Evolutionary conservation across 1,140 invertebrate genomes (phyloP).

Genomic region (Anagrus nilaparvatae): DNA sequence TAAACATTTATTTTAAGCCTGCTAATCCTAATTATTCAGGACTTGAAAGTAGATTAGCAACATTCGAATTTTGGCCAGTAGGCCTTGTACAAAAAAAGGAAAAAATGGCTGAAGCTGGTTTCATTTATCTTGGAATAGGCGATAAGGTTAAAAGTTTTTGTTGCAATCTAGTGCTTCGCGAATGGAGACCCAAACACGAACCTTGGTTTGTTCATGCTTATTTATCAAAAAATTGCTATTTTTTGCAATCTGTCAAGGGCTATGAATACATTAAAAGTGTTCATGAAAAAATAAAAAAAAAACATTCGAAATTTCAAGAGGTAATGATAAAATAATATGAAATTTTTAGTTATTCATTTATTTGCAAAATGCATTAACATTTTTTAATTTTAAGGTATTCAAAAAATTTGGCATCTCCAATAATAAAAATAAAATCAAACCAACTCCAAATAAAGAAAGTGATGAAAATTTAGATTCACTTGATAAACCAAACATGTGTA

Average conservation of each 20-base stretch:
- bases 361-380: too few species aligned
- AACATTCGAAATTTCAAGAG: conserved; percentile 23
- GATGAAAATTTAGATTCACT: too few species aligned
- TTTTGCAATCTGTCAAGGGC: conserved; percentile 63
- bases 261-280: conserved; percentile 51
- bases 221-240: conserved; percentile 71
- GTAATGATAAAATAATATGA: conserved; percentile 24
- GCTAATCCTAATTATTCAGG: conserved; percentile 53
- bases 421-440: too few species aligned
- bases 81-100: conserved; percentile 63
- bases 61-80: conserved; percentile 65
- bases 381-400: too few species aligned
- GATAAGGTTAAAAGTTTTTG: conserved; percentile 78
- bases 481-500: conserved; percentile 51
- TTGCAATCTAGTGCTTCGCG: conserved; percentile 74
- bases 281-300: conserved; percentile 32
- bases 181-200: conserved; percentile 75
- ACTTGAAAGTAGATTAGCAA: conserved; percentile 53
- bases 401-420: too few species aligned
- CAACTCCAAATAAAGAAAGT: too few species aligned
- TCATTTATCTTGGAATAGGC: conserved; percentile 73
- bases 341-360: too few species aligned
- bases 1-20: conserved; percentile 35
- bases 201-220: conserved; percentile 80
- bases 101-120: conserved; percentile 73